These are phyloP conservation scores for Homarus gammarus DNA, from an alignment of 2,888 invertebrate genomes.

Conservation along the genomic window DNA sequence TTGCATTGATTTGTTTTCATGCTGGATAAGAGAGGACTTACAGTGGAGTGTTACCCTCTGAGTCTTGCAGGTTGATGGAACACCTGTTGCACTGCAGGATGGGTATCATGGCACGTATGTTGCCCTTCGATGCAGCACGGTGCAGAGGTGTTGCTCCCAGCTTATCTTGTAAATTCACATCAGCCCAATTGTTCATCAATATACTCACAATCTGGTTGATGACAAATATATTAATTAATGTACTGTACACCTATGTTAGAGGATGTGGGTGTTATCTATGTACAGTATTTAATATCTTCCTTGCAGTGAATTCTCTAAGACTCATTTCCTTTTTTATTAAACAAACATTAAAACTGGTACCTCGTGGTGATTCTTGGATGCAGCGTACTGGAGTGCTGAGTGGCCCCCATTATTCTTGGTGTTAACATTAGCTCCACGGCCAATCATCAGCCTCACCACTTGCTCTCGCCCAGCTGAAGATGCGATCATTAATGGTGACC, in stretches of 20 bases:
- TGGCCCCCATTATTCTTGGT: constrained; percentile 87
- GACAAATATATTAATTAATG: background rate
- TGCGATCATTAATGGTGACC: constrained; percentile 89
- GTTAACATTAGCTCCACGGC: constrained; percentile 87
- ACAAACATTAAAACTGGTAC: no score
- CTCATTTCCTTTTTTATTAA: no score
- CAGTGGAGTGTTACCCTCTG: constrained; percentile 88
- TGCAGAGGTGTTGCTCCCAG: constrained; percentile 88
- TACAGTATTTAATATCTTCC: no score
- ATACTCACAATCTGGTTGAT: constrained; percentile 84
- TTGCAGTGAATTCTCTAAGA: no score
- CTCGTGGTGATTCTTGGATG: constrained; percentile 89
- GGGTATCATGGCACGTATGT: constrained; percentile 84
- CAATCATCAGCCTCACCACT: constrained; percentile 85
- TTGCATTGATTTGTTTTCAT: no score
- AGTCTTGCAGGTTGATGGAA: constrained; percentile 83
- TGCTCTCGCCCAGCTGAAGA: constrained; percentile 87
- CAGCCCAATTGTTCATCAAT: constrained; percentile 85
- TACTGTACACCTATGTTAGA: background rate
- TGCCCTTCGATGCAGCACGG: constrained; percentile 89
- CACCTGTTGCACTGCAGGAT: constrained; percentile 82
- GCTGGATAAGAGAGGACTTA: constrained; percentile 79
- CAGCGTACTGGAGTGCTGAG: constrained; percentile 90
- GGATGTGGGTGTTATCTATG: no score
- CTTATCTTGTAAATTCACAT: constrained; percentile 85